Conservation (phyloP, 2,888 invertebrate genomes). For the Apomyelois bistriatella region DNA sequence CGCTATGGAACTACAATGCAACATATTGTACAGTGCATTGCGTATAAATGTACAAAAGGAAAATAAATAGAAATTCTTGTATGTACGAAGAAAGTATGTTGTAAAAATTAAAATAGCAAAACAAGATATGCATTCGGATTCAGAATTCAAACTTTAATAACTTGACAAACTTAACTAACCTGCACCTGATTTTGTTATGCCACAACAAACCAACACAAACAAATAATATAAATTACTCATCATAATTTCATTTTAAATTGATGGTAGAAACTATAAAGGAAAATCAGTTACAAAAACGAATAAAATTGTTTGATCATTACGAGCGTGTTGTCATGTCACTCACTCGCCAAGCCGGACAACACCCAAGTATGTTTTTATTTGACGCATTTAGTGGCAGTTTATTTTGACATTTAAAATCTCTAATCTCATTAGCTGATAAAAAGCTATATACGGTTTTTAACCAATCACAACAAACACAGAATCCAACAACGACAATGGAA, state of each 20-base stretch:
- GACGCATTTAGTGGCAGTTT: background rate
- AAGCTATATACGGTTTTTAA: too few relatives aligned
- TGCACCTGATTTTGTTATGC: slow-evolving; percentile 54
- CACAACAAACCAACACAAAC: slow-evolving; percentile 65
- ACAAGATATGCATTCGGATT: slow-evolving; percentile 43
- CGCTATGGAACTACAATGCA: too few relatives aligned
- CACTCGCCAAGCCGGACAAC: slow-evolving; percentile 61
- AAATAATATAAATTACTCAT: slow-evolving; percentile 69
- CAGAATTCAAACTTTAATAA: background rate
- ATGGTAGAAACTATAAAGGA: slow-evolving; percentile 26
- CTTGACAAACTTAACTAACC: slow-evolving; percentile 47
- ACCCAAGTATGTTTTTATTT: slow-evolving; percentile 50
- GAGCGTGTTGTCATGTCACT: slow-evolving; percentile 52
- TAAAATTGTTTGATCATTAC: slow-evolving; percentile 74
- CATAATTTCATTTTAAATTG: slow-evolving; percentile 68
- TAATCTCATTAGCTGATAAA: background rate
- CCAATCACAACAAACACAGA: background rate
- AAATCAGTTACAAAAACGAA: slow-evolving; percentile 49
- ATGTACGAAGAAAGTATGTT: background rate
- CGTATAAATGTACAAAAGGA: too few relatives aligned
- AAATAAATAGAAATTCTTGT: too few relatives aligned
- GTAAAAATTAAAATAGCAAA: slow-evolving; percentile 25
- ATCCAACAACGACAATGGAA: background rate
- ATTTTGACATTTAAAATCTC: background rate
- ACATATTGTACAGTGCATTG: too few relatives aligned